A percentile compares a stretch with the other conserved stretches of the same genome.
Evolutionary conservation across 23 tunicate genomes (phyloP).

Genomic region (Trididemnum clinides): DNA sequence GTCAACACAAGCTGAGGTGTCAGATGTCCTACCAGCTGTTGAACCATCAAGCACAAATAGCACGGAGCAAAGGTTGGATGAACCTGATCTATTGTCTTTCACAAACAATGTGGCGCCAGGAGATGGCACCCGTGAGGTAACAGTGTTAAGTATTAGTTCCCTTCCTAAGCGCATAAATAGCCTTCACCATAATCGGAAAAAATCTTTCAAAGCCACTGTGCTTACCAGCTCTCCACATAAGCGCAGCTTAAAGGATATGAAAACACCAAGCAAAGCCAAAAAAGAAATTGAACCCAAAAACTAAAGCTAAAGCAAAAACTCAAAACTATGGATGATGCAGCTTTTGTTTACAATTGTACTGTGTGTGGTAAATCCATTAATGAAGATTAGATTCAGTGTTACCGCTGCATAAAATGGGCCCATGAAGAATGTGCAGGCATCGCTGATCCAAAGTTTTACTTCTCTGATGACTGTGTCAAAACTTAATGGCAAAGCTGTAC

Average conservation of each 20-base stretch:
- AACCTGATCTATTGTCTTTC: not conserved
- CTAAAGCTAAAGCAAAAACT: too few species aligned
- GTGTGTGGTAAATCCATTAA: too few species aligned
- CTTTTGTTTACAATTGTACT: too few species aligned
- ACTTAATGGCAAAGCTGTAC: not conserved
- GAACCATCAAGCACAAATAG: not conserved
- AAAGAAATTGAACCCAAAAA: too few species aligned
- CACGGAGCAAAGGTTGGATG: not conserved
- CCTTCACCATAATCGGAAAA: not conserved
- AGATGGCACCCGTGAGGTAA: not conserved
- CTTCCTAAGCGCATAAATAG: not conserved
- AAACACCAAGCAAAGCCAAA: too few species aligned
- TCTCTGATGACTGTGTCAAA: not conserved
- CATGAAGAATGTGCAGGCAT: slow-evolving; percentile 26
- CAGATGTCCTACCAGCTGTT: not conserved
- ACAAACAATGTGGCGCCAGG: not conserved
- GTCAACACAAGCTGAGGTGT: not conserved
- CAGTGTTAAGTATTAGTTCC: not conserved
- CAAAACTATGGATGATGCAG: too few species aligned
- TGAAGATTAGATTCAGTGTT: too few species aligned
- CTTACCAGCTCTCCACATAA: slow-evolving; percentile 24
- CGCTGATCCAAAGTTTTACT: not conserved
- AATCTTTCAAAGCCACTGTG: not conserved
- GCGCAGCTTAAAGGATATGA: not conserved
- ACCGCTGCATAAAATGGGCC: too few species aligned